Base-by-base conservation (phyloP, 1,140 invertebrate species). In the Penaeus vannamei region DNA sequence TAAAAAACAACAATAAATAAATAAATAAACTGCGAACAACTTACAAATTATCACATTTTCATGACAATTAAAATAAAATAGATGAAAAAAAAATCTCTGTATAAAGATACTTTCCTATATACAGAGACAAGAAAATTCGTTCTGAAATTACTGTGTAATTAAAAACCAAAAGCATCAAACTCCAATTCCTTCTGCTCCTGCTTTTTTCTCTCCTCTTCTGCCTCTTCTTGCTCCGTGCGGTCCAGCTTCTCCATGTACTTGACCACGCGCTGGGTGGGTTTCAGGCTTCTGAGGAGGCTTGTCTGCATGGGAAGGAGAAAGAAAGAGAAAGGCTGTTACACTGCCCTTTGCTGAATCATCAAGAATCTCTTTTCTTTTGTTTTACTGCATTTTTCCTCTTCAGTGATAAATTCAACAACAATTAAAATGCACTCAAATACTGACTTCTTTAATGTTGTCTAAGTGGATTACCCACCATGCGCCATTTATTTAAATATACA, bases 241-340 rank as follows among this genome's bases (percentile, higher is more conserved):
- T 91, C 91, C 59, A 91, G 64, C 66, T 90, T 90, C 79, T 91
- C 91, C 91, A 91, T 91, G 64, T 91, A 90, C 61, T 90, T 87
- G 17, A 91, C 91, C 17, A 91, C 91, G 2, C 86, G 72, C 61
- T 91, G 86, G 8, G 91, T 91, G 20, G 91, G 91, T 53, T 90
- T 90, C 84, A 91, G 76, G 62, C 89, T 90, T 64, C 89, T 61
- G 69, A 91, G 62, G 20, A 91, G 85, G 61, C 88, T 90, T 23
- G 91, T 91, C 91, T 91, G 89, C 32, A n/a, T 26, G 32, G 19
- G 62, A 22, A 42, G 26, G 42, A 72, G 84, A 22, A 72, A 80
- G 64, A 2, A 42, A 19, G 1, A 72, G 20, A 77, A 62, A 59
- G n/a, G 77, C 12, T 32, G 69, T 23, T 60, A 61, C 29, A 8